phyloP scores from a whole-genome alignment of 1,140 invertebrate genomes.

The Drosophila rhopaloa region DNA sequence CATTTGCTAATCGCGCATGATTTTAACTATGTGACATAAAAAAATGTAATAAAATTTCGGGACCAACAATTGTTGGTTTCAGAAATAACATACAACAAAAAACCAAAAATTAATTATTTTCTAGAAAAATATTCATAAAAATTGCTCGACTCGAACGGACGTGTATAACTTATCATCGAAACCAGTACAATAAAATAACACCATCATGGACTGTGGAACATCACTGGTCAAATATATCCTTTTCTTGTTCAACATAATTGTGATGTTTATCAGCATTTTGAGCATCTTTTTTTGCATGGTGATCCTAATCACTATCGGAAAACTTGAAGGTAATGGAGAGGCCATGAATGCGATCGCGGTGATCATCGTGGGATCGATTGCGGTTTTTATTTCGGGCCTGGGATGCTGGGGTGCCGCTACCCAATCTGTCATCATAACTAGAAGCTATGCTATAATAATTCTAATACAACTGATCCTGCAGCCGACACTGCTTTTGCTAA shows the following conservation, averaged over 20 bases:
- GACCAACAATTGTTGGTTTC: too few species aligned
- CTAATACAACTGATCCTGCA: conserved; percentile 88
- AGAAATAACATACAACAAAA: background rate
- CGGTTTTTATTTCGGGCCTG: conserved; percentile 92
- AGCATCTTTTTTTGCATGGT: conserved; percentile 87
- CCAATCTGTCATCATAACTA: conserved; percentile 92
- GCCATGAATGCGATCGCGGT: conserved; percentile 86
- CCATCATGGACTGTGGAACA: conserved; percentile 88
- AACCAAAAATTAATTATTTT: background rate
- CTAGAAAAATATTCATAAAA: background rate
- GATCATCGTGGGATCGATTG: conserved; percentile 89
- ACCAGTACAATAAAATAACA: background rate
- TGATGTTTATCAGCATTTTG: conserved; percentile 88
- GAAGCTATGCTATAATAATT: conserved; percentile 89
- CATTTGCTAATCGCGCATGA: too few species aligned
- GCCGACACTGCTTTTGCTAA: conserved; percentile 86
- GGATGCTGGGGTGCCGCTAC: conserved; percentile 94
- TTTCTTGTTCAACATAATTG: conserved; percentile 93
- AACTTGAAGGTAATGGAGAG: conserved; percentile 85
- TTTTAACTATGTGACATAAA: too few species aligned
- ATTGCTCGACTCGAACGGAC: background rate
- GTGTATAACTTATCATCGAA: background rate
- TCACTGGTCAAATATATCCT: conserved; percentile 92
- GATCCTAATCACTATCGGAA: conserved; percentile 84
- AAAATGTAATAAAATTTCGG: too few species aligned